Percentiles rank a stretch among this genome's conserved stretches.
These are phyloP conservation scores for Anodontia alba DNA, from an alignment of 2,888 invertebrate species.

Conservation along the genomic window DNA sequence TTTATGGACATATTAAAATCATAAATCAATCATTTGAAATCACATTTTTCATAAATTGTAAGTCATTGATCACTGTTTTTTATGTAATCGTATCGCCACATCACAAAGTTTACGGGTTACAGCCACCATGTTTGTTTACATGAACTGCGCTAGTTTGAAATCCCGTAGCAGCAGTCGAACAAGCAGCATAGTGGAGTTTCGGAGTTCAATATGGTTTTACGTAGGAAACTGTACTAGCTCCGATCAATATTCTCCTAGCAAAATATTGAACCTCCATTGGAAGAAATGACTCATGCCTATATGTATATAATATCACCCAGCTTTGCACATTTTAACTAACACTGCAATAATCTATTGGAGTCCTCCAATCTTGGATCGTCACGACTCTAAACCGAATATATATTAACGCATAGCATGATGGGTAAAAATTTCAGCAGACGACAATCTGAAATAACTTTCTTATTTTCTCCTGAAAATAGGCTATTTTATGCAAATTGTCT, in stretches of 20 bases:
- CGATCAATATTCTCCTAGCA: conserved; percentile 15
- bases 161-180: conserved; percentile 21
- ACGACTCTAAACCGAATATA: too few species aligned
- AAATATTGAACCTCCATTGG: conserved; percentile 13
- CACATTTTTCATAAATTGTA: too few species aligned
- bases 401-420: too few species aligned
- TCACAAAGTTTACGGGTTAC: not conserved
- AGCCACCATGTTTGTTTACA: conserved; percentile 50
- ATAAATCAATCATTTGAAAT: too few species aligned
- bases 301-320: conserved; percentile 11
- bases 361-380: not conserved
- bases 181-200: too few species aligned
- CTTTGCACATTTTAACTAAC: conserved; percentile 18
- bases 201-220: conserved; percentile 46
- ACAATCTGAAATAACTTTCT: too few species aligned
- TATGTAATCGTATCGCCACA: too few species aligned
- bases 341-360: conserved; percentile 6
- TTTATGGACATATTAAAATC: too few species aligned
- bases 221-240: conserved; percentile 34
- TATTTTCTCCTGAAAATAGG: too few species aligned
- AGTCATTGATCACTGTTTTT: too few species aligned
- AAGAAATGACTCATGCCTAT: conserved; percentile 8
- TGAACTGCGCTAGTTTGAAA: conserved; percentile 26
- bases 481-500: too few species aligned
- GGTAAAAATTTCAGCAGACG: too few species aligned